phyloP scores from a whole-genome alignment of 2,113 vertebrate genomes.

The Hucho hucho region DNA sequence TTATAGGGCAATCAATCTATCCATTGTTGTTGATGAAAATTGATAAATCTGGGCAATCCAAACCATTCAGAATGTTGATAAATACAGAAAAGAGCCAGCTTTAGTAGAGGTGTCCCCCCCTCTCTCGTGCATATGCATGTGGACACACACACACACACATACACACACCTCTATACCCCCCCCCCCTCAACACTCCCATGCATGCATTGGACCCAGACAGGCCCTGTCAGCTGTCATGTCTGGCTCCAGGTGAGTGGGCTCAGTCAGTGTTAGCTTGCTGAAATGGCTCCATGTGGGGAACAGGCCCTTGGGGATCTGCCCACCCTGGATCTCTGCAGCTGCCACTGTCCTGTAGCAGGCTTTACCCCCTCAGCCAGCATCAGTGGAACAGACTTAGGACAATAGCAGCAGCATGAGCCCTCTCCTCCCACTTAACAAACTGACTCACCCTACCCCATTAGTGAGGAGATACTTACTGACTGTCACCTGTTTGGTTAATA shows the following conservation, averaged over 20 bases:
- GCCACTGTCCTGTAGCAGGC: conserved; percentile 56
- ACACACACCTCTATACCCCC: conserved; percentile 16
- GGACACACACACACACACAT: conserved; percentile 6
- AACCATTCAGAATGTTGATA: neutral
- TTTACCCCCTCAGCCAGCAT: conserved; percentile 15
- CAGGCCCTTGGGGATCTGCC: conserved; percentile 9
- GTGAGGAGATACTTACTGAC: conserved; percentile 18
- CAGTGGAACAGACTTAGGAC: conserved; percentile 42
- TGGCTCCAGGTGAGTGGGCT: conserved; percentile 68
- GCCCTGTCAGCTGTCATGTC: conserved; percentile 63
- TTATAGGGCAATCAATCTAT: neutral
- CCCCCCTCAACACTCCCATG: conserved; percentile 16
- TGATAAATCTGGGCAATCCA: neutral
- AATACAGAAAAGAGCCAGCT: no score
- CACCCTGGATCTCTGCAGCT: conserved; percentile 55
- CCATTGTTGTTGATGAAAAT: neutral
- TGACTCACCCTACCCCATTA: conserved; percentile 41
- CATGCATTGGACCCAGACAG: conserved; percentile 4
- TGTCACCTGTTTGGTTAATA: conserved; percentile 40
- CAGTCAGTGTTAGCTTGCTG: conserved; percentile 39
- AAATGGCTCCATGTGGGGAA: conserved; percentile 34
- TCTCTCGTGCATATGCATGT: neutral
- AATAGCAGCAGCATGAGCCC: conserved; percentile 54
- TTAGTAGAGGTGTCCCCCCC: no score
- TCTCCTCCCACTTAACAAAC: conserved; percentile 24